These are phyloP conservation scores for Drosophila navojoa DNA, from an alignment of 1,140 invertebrate genomes.

Conservation along the genomic window DNA sequence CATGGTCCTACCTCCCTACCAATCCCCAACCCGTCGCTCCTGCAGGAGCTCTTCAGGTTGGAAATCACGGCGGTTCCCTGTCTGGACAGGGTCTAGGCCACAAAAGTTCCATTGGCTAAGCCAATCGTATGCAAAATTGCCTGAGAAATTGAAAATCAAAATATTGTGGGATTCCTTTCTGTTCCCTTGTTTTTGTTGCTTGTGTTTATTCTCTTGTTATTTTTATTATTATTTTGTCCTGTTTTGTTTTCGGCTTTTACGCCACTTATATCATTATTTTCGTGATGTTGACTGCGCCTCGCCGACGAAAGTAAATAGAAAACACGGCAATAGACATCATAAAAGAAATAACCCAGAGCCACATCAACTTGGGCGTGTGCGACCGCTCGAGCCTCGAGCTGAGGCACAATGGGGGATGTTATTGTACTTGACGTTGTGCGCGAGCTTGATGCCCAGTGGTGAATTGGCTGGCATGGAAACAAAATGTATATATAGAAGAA, in stretches of 20 bases:
- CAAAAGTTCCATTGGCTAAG: conserved; percentile 29
- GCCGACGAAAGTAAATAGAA: conserved; percentile 58
- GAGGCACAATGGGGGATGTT: conserved; percentile 16
- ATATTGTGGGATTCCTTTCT: conserved; percentile 32
- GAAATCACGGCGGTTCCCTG: conserved; percentile 39
- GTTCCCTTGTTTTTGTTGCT: too few species aligned
- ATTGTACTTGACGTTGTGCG: neutral
- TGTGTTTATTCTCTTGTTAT: conserved; percentile 4
- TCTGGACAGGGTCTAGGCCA: conserved; percentile 48
- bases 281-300: conserved; percentile 51
- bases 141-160: conserved; percentile 76
- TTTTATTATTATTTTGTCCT: conserved; percentile 21
- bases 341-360: conserved; percentile 28
- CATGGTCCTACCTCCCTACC: conserved; percentile 26
- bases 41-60: neutral
- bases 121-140: conserved; percentile 70
- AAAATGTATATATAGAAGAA: too few species aligned
- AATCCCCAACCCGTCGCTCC: neutral
- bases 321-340: conserved; percentile 52
- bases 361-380: conserved; percentile 33
- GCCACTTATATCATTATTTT: conserved; percentile 70
- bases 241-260: conserved; percentile 52
- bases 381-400: conserved; percentile 12
- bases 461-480: conserved; percentile 10
- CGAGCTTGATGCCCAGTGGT: conserved; percentile 10